These are phyloP conservation scores for Chalcosyrphus nemorum DNA, from an alignment of 2,888 invertebrate species.

Conservation along the genomic window DNA sequence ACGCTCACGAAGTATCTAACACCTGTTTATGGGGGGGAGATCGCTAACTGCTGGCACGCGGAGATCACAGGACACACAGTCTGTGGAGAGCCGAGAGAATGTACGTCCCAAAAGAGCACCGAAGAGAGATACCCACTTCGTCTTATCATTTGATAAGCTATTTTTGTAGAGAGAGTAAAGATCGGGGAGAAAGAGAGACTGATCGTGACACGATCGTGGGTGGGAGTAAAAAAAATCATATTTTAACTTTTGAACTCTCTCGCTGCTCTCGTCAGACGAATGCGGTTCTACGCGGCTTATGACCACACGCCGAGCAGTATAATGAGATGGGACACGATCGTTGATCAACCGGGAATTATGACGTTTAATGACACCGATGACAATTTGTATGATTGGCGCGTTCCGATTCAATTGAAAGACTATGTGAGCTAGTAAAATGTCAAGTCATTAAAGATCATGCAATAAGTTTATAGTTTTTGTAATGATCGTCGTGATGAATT, in stretches of 20 bases:
- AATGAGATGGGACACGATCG: conserved; percentile 2
- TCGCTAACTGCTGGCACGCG: background rate
- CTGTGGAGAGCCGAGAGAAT: conserved; percentile 15
- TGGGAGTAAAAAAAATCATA: background rate
- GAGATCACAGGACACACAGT: conserved; percentile 29
- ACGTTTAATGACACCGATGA: conserved; percentile 3
- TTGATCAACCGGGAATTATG: conserved; percentile 4
- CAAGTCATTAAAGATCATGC: background rate
- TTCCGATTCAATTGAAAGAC: conserved; percentile 1
- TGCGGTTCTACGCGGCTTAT: conserved; percentile 20
- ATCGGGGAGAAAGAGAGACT: background rate
- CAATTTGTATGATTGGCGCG: background rate
- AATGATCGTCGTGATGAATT: background rate
- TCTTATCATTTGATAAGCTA: conserved; percentile 19
- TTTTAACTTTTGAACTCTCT: conserved; percentile 28
- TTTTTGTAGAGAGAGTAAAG: background rate
- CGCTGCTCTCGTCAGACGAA: background rate
- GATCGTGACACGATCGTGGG: background rate
- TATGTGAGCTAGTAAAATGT: background rate
- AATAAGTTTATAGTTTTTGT: background rate
- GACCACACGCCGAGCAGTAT: background rate
- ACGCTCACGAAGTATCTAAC: background rate
- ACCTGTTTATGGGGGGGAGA: conserved; percentile 42
- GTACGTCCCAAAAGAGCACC: background rate
- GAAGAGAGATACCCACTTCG: background rate